Percentiles rank a stretch among this genome's conserved stretches.
phyloP scores from a whole-genome alignment of 2,113 vertebrate species.

The Thalassoma bifasciatum region DNA sequence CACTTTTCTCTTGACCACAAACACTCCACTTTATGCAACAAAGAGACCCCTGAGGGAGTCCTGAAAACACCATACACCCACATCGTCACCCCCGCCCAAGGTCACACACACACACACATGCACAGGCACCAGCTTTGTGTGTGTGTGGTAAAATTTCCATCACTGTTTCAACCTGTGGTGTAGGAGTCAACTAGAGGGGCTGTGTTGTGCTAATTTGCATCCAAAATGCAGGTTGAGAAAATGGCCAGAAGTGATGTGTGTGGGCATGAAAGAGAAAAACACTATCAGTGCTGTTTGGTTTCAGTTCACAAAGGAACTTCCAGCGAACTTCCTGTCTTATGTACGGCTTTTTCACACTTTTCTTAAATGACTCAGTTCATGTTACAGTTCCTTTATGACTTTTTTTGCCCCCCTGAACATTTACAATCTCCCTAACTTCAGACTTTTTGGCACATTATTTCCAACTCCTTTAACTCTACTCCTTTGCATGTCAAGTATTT shows the following conservation, averaged over 20 bases:
- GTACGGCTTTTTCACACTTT: background rate
- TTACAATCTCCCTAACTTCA: too few relatives aligned
- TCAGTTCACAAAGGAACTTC: background rate
- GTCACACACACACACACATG: too few relatives aligned
- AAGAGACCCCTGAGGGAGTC: constrained; percentile 24
- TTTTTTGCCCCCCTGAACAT: too few relatives aligned
- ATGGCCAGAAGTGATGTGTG: background rate
- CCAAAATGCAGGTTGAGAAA: background rate
- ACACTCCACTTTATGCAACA: background rate
- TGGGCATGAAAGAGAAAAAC: background rate
- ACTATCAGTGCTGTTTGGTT: background rate
- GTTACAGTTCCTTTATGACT: too few relatives aligned
- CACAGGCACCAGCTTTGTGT: background rate
- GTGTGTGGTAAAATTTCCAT: constrained; percentile 6
- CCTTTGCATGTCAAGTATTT: too few relatives aligned
- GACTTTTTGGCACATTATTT: too few relatives aligned
- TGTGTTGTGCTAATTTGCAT: constrained; percentile 1
- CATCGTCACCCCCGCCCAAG: background rate
- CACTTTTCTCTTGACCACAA: constrained; percentile 50
- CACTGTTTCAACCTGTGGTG: background rate
- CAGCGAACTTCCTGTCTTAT: background rate
- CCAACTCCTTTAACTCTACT: too few relatives aligned
- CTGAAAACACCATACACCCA: constrained; percentile 34
- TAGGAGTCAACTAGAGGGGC: background rate
- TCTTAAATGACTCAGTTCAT: too few relatives aligned